phyloP scores from a whole-genome alignment of 2,888 invertebrate species.

The Diogma glabrata region DNA sequence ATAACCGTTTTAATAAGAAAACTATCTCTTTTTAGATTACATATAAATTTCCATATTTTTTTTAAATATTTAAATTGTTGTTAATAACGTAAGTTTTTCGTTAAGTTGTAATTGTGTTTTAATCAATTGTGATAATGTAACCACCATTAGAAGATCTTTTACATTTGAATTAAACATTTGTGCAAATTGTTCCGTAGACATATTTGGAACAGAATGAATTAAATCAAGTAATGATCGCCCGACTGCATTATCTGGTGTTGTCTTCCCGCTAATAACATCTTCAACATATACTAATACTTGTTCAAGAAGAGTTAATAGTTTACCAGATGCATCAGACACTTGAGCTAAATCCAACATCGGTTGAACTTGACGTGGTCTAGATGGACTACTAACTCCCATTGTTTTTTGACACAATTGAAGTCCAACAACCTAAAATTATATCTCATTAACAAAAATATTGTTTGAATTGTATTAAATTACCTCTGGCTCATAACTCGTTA shows the following conservation, averaged over 20 bases:
- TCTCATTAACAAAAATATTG: conserved; percentile 12
- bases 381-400: conserved; percentile 42
- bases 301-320: conserved; percentile 64
- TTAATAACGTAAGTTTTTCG: conserved; percentile 84
- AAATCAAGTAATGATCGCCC: conserved; percentile 84
- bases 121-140: conserved; percentile 89
- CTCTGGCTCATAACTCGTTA: conserved; percentile 88
- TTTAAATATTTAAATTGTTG: conserved; percentile 43
- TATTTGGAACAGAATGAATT: conserved; percentile 83
- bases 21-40: no score
- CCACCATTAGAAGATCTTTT: conserved; percentile 95
- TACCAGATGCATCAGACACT: conserved; percentile 73
- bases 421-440: conserved; percentile 44
- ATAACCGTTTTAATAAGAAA: no score
- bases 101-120: conserved; percentile 94
- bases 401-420: conserved; percentile 77
- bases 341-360: conserved; percentile 64
- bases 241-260: conserved; percentile 70
- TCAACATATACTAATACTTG: conserved; percentile 78
- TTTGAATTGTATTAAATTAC: no score
- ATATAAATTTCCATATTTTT: no score
- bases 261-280: conserved; percentile 73
- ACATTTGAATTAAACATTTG: conserved; percentile 93
- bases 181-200: conserved; percentile 81
- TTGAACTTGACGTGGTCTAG: conserved; percentile 49